These are phyloP conservation scores for Tinea pellionella DNA, from an alignment of 2,888 invertebrate genomes.

Conservation along the genomic window DNA sequence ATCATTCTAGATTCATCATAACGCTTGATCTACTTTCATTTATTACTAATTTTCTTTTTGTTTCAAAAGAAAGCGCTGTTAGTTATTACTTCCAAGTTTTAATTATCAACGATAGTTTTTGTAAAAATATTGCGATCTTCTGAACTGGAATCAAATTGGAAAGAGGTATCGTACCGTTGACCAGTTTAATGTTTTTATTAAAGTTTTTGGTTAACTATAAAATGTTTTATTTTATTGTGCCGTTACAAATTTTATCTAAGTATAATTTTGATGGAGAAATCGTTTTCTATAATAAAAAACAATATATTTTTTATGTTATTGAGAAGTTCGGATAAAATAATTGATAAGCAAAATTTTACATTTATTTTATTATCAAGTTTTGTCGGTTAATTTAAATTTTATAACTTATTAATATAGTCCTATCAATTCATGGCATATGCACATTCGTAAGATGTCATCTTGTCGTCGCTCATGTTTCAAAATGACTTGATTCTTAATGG, in stretches of 20 bases:
- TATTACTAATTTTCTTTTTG: constrained; percentile 1
- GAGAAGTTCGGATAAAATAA: not conserved
- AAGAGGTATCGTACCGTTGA: constrained; percentile 27
- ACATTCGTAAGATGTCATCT: not conserved
- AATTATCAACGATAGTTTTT: constrained; percentile 60
- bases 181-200: constrained; percentile 58
- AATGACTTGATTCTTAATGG: constrained; percentile 47
- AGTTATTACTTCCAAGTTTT: constrained; percentile 27
- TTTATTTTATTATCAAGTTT: constrained; percentile 11
- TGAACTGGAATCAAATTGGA: constrained; percentile 55
- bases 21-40: constrained; percentile 1
- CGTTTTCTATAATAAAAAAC: not conserved
- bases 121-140: constrained; percentile 57
- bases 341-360: not conserved
- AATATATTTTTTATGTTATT: not conserved
- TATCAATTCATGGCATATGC: not conserved
- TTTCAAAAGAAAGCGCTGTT: constrained; percentile 38
- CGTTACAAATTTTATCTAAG: constrained; percentile 3
- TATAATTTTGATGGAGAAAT: not conserved
- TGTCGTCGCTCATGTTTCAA: constrained; percentile 22
- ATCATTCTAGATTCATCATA: not conserved
- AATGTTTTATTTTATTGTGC: constrained; percentile 3
- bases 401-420: not conserved
- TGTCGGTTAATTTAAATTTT: not conserved
- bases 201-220: constrained; percentile 31